Evolutionary conservation across 2,113 vertebrate genomes (phyloP).

Genomic region (Nansenia antarctica): DNA sequence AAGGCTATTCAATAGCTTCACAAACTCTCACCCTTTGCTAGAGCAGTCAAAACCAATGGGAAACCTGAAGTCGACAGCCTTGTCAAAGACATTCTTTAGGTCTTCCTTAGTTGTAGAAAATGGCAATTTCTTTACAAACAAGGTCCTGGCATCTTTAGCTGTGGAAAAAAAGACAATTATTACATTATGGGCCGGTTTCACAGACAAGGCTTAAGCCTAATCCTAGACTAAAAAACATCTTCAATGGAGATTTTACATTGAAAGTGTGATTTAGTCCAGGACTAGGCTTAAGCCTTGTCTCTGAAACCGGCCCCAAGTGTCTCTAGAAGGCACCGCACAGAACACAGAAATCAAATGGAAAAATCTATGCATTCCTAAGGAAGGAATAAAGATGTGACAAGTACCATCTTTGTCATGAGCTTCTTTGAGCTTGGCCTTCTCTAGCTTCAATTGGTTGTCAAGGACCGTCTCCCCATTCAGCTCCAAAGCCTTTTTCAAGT

Average conservation of each 20-base stretch:
- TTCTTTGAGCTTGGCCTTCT: conserved; percentile 80
- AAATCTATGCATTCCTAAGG: neutral
- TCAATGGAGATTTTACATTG: too few relatives aligned
- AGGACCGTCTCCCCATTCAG: conserved; percentile 85
- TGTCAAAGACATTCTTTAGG: conserved; percentile 81
- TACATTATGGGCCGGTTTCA: too few relatives aligned
- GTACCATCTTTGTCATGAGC: conserved; percentile 66
- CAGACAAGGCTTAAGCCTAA: too few relatives aligned
- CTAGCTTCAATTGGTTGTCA: conserved; percentile 82
- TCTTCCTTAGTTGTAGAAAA: conserved; percentile 79
- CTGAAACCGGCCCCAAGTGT: too few relatives aligned
- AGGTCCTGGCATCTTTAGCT: conserved; percentile 81
- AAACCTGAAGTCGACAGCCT: conserved; percentile 79
- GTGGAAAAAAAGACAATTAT: conserved; percentile 7
- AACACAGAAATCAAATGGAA: neutral
- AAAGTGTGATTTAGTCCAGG: too few relatives aligned
- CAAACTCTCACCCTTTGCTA: conserved; percentile 85
- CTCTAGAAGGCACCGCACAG: too few relatives aligned
- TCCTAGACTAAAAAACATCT: too few relatives aligned
- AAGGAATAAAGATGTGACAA: neutral
- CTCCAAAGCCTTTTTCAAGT: conserved; percentile 85
- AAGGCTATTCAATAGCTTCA: too few relatives aligned
- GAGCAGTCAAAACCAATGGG: conserved; percentile 76
- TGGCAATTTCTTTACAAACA: conserved; percentile 91
- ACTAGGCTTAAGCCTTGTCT: too few relatives aligned